Evolutionary conservation across 2,113 vertebrate species (phyloP), one percentile per base, ranked within the genome.

Genomic region (Patagioenas fasciata): DNA sequence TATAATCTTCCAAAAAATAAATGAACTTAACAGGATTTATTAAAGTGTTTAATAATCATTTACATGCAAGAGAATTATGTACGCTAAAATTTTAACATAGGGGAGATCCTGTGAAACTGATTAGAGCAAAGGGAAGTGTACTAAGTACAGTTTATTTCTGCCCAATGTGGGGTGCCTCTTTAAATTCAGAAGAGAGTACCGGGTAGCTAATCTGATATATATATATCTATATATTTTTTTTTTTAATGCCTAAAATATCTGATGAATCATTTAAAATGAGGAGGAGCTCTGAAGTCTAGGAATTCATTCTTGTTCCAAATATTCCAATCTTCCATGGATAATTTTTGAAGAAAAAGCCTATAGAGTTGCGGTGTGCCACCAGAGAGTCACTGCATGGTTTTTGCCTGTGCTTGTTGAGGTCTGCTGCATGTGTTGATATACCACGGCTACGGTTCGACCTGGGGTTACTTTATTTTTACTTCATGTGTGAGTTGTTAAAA

Each of bases 1-100:
- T 96, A 91, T 81, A 19, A 42, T 84, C 86, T 92, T 96, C 91
- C 80, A 94, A 93, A 95, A 95, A 96, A 61, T 87, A 94, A 94
- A 93, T 93, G 38, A 95, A 91, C 29, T 89, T 93, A 96, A 81
- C 83, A 91, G 86, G 83, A 94, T 93, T 91, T 94, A 92, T 90
- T 93, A 60, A 93, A 94, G 79, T 78, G 48, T 78, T 93, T 95
- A 93, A 87, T 95, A 95, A 85, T 75, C 51, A 85, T 93, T 96
- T 92, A 44, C 57, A 61, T 75, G 85, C 92, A 93, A 81, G 61
- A 91, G 85, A 92, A 91, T 95, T 88, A 93, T 32, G 47, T 85
- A 75, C 0, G 5, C 57, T 92, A 79, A 70, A 85, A 87, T 91
- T 96, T 72, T 71, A 78, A 93, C 88, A 38, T 58, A 29, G 34